phyloP scores from a whole-genome alignment of 2,113 vertebrate genomes.

The Albula goreensis region DNA sequence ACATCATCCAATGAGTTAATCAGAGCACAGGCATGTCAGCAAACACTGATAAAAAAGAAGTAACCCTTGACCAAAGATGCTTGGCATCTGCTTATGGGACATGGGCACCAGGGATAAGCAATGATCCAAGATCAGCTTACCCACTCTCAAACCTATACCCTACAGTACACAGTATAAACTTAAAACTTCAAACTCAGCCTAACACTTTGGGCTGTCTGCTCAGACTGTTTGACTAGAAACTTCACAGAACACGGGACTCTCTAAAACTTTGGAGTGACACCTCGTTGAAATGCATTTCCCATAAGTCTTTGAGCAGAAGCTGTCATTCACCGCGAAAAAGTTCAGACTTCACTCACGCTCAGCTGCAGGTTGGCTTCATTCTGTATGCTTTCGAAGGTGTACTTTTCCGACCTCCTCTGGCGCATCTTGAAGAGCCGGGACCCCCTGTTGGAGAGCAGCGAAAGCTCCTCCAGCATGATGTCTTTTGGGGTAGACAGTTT shows the following conservation, averaged over 20 bases:
- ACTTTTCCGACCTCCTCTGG: constrained; percentile 94
- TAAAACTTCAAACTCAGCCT: neutral
- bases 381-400: constrained; percentile 94
- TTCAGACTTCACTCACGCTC: constrained; percentile 73
- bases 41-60: constrained; percentile 54
- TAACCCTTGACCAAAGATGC: constrained; percentile 47
- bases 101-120: neutral
- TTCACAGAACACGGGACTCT: neutral
- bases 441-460: constrained; percentile 87
- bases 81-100: constrained; percentile 41
- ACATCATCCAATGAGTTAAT: neutral
- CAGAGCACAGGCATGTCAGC: constrained; percentile 25
- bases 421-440: constrained; percentile 95
- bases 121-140: neutral
- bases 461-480: constrained; percentile 97
- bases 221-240: neutral
- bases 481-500: constrained; percentile 92
- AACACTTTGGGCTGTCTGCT: neutral
- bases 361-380: constrained; percentile 82
- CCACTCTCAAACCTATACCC: neutral
- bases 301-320: neutral
- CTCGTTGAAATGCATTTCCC: neutral
- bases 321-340: neutral
- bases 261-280: too few species aligned
- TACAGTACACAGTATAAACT: neutral